A percentile compares a stretch with the other conserved stretches of the same genome.
These are phyloP conservation scores for Chrysocyon brachyurus DNA, from an alignment of 2,797 vertebrate genomes.

Conservation along the genomic window DNA sequence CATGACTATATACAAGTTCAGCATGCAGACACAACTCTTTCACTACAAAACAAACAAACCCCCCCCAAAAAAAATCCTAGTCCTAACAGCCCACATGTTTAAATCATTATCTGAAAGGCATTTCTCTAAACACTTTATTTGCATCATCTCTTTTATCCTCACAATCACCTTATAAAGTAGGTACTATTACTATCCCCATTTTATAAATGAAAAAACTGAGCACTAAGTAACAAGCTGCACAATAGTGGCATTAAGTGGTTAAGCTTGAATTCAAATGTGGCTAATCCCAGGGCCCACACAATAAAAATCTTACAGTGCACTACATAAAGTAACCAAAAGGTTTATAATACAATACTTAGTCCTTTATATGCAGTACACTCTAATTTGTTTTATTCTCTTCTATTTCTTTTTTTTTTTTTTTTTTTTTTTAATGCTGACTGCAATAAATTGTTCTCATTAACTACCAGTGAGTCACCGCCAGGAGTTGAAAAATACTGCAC, in stretches of 20 bases:
- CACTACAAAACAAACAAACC: neutral
- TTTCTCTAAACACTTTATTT: neutral
- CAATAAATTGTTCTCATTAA: slow-evolving; percentile 38
- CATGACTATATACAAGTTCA: slow-evolving; percentile 6
- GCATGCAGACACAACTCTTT: slow-evolving; percentile 2
- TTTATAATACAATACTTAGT: neutral
- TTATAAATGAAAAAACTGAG: slow-evolving; percentile 40
- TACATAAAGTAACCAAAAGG: neutral
- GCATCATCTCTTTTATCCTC: neutral
- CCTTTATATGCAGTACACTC: neutral
- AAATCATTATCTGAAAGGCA: slow-evolving; percentile 41
- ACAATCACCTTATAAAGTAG: neutral
- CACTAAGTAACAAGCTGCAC: neutral
- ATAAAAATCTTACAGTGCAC: neutral
- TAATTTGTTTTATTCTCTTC: neutral
- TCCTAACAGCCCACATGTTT: neutral
- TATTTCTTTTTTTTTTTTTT: slow-evolving; percentile 9
- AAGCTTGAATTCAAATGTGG: neutral
- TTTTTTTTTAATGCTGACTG: slow-evolving; percentile 21
- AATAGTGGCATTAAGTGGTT: neutral
- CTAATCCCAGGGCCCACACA: neutral
- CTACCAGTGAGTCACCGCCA: neutral
- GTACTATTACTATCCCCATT: neutral
- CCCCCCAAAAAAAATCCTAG: neutral
- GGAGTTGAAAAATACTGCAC: neutral